Percentiles rank a stretch among this genome's conserved stretches.
These are phyloP conservation scores for Aldabrachelys gigantea DNA, from an alignment of 2,113 vertebrate genomes.

Conservation along the genomic window DNA sequence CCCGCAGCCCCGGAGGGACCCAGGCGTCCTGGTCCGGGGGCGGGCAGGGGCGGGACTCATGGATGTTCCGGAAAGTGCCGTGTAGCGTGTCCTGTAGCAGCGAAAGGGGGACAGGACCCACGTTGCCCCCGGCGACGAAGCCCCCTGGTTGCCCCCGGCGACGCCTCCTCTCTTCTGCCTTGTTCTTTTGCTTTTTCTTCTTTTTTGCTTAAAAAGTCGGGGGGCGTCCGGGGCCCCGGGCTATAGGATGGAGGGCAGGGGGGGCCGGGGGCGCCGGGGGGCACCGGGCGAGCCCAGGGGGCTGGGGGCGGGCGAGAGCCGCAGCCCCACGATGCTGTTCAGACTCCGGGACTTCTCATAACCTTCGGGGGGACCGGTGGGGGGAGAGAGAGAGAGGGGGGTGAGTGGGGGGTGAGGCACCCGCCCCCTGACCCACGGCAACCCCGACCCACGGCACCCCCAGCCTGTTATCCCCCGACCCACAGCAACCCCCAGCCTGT, in stretches of 20 bases:
- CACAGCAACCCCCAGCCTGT: too few species aligned
- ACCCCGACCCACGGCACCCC: background rate
- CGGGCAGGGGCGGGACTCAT: slow-evolving; percentile 48
- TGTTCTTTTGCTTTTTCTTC: slow-evolving; percentile 64
- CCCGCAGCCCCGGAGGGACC: background rate
- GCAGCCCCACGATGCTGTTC: slow-evolving; percentile 91
- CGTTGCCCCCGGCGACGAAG: background rate
- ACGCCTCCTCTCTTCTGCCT: slow-evolving; percentile 27
- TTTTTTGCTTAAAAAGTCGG: too few species aligned
- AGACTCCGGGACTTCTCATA: slow-evolving; percentile 94
- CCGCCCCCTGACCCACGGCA: slow-evolving; percentile 18
- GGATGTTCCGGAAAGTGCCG: slow-evolving; percentile 20
- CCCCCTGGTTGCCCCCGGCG: background rate
- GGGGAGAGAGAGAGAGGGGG: background rate
- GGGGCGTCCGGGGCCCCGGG: slow-evolving; percentile 23
- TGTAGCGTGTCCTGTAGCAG: background rate
- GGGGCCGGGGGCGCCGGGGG: slow-evolving; percentile 86
- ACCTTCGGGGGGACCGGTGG: slow-evolving; percentile 50
- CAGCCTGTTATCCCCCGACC: too few species aligned
- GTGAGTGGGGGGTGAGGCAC: slow-evolving; percentile 40
- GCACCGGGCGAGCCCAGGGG: slow-evolving; percentile 86
- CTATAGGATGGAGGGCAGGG: slow-evolving; percentile 93
- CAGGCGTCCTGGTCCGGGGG: background rate
- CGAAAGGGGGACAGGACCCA: background rate
- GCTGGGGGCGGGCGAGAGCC: slow-evolving; percentile 87